These are phyloP conservation scores for Isoperla grammatica DNA, from an alignment of 2,888 invertebrate species.

Conservation along the genomic window DNA sequence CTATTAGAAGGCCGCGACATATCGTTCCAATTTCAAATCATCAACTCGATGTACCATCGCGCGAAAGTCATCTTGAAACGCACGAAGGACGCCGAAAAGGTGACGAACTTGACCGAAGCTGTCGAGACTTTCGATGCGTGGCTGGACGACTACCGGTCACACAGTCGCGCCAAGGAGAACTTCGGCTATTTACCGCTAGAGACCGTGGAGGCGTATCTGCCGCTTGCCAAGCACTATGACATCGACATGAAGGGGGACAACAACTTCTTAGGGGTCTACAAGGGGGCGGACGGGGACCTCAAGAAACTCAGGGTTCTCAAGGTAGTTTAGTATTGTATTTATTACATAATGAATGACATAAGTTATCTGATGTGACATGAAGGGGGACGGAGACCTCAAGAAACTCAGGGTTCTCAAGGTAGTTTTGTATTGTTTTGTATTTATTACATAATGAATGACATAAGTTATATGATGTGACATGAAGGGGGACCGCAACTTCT, in stretches of 20 bases:
- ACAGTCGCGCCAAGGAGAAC: conserved; percentile 62
- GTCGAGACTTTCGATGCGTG: conserved; percentile 65
- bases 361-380: no score
- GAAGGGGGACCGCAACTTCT: conserved; percentile 42
- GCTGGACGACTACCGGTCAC: conserved; percentile 64
- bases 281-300: conserved; percentile 60
- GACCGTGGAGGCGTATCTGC: conserved; percentile 51
- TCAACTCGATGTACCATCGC: conserved; percentile 38
- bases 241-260: conserved; percentile 33
- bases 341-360: no score
- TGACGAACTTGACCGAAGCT: conserved; percentile 68
- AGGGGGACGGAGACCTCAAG: conserved; percentile 65
- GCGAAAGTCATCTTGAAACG: conserved; percentile 46
- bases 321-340: conserved; percentile 29
- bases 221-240: conserved; percentile 50
- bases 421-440: no score
- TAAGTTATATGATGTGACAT: no score
- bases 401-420: conserved; percentile 53
- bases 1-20: conserved; percentile 66
- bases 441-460: no score
- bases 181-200: conserved; percentile 61
- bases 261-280: conserved; percentile 58
- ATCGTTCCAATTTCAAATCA: conserved; percentile 61
- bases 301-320: conserved; percentile 59
- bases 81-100: conserved; percentile 69